These are phyloP conservation scores for Megathymus violae DNA, from an alignment of 1,140 invertebrate genomes.

Conservation along the genomic window DNA sequence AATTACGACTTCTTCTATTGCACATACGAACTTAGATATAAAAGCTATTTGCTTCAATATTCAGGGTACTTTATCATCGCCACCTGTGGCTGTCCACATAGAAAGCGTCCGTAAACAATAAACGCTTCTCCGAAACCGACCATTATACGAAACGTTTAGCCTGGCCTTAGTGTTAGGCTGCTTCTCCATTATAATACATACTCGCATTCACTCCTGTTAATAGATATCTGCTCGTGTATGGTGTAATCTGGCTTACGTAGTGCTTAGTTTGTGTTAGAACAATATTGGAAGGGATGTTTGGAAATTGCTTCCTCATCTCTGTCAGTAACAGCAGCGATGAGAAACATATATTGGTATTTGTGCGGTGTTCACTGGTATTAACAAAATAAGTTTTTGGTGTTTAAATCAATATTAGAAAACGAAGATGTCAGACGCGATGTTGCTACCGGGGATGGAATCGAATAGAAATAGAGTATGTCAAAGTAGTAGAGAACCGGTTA, in stretches of 20 bases:
- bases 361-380: no score
- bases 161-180: constrained; percentile 23
- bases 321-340: no score
- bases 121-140: constrained; percentile 22
- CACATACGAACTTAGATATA: constrained; percentile 5
- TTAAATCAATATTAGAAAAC: no score
- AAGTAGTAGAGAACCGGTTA: no score
- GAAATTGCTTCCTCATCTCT: no score
- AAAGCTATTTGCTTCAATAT: constrained; percentile 32
- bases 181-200: constrained; percentile 16
- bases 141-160: constrained; percentile 26
- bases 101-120: constrained; percentile 26
- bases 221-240: constrained; percentile 14
- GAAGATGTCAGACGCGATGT: no score
- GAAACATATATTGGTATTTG: no score
- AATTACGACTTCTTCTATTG: no score
- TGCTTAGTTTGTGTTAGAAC: neutral
- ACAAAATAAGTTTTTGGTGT: no score
- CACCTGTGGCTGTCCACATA: constrained; percentile 30
- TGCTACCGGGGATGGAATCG: no score
- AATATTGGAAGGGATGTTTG: neutral
- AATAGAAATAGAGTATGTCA: no score
- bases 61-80: constrained; percentile 23
- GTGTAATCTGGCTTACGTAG: constrained; percentile 10
- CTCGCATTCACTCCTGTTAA: constrained; percentile 12